Evolutionary conservation across 2,797 vertebrate species (phyloP).

Genomic region (Apodemus agrarius): DNA sequence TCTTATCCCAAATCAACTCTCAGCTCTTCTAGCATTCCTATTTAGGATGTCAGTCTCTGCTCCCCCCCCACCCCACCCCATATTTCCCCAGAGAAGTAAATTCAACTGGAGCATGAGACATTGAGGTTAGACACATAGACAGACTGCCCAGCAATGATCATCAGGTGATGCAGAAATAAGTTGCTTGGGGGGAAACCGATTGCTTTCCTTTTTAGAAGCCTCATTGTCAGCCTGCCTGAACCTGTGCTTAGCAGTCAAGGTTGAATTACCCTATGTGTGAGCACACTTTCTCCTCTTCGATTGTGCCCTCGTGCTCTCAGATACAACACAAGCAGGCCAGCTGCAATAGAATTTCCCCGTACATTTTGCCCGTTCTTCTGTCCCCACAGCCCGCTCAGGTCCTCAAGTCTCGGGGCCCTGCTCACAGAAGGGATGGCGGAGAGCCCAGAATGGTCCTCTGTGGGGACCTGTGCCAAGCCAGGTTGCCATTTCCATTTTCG

Average conservation of each 20-base stretch:
- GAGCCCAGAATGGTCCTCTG: constrained; percentile 72
- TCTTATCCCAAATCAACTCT: not conserved
- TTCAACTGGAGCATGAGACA: constrained; percentile 12
- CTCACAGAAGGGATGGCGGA: constrained; percentile 54
- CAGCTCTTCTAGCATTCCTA: not conserved
- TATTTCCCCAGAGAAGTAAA: constrained; percentile 6
- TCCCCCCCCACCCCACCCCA: not conserved
- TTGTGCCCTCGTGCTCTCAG: constrained; percentile 21
- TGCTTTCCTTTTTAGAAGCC: constrained; percentile 55
- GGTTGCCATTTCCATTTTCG: constrained; percentile 76
- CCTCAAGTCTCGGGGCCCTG: constrained; percentile 2
- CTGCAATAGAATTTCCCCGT: not conserved
- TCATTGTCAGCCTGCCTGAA: constrained; percentile 30
- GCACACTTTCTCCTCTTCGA: not conserved
- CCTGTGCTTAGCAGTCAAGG: constrained; percentile 24
- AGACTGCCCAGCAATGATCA: constrained; percentile 52
- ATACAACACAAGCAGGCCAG: constrained; percentile 22
- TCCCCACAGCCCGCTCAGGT: not conserved
- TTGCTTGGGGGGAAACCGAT: constrained; percentile 21
- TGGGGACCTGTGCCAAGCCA: constrained; percentile 65
- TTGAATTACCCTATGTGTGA: constrained; percentile 43
- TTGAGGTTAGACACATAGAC: constrained; percentile 60
- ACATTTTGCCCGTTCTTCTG: not conserved
- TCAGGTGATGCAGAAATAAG: constrained; percentile 55
- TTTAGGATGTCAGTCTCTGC: not conserved